Base-by-base conservation (phyloP, 1,140 invertebrate genomes). In the Leucophenga varia region DNA sequence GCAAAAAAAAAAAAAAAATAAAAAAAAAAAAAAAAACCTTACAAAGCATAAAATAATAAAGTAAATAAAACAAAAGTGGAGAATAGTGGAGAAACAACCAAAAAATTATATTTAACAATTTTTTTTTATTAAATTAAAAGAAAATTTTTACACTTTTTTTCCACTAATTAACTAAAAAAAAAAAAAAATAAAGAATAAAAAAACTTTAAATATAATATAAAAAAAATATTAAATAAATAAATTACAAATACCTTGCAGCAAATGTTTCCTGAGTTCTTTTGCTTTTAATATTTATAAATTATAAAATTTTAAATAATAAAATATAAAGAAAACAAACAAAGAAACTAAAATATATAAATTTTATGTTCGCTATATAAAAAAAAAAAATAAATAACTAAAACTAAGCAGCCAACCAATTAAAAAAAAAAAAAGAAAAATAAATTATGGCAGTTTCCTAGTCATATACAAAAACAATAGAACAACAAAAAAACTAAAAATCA, bases 141-240 rank as follows among this genome's bases (percentile, higher is more conserved):
- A 50, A 36, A 41, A 40, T 36, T 5, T 25, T 25, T 6, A 25
- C 22, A 25, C 5, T 6, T 10, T 6, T 28, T 17, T 3, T 22
- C 17, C n/a, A 36, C 21, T 17, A 5, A 37, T n/a, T 18, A 44
- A 41, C 31, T 45, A 36, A 41, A 40, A 32, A 52, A 16, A 63
- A 64, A 53, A 60, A 64, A 64, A 64, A 60, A 64, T 61, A 64
- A 64, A 64, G 60, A 64, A 64, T 57, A 25, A 10, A 25, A 25
- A 25, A 25, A 10, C 5, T 25, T 10, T 25, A 25, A 25, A 25
- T 6, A 25, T 25, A 25, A 25, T 25, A 64, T 61, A 64, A 61
- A 64, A 59, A 63, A 54, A 40, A 21, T 7, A 32, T 39, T 32
- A 17, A 51, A 34, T 18, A 38, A 36, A 32, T 21, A 47, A 51